Evolutionary conservation across 1,140 invertebrate species (phyloP).

Genomic region (Phthorimaea operculella): DNA sequence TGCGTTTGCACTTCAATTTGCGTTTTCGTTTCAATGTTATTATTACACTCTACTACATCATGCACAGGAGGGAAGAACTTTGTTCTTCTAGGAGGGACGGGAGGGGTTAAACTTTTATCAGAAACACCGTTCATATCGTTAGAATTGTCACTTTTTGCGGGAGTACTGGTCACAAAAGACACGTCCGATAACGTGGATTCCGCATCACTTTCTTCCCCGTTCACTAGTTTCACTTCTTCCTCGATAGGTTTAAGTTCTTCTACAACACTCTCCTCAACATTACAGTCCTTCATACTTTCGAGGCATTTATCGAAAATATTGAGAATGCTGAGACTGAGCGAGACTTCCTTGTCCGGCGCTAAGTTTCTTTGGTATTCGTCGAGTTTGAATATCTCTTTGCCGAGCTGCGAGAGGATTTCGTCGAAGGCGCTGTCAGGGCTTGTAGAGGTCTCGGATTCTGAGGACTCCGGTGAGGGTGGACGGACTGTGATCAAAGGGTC

Average conservation of each 20-base stretch:
- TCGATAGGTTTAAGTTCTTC: slow-evolving; percentile 14
- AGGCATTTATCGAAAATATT: slow-evolving; percentile 63
- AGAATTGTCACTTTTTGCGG: slow-evolving; percentile 33
- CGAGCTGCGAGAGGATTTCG: slow-evolving; percentile 59
- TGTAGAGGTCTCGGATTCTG: slow-evolving; percentile 15
- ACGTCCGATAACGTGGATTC: slow-evolving; percentile 38
- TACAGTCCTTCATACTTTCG: slow-evolving; percentile 31
- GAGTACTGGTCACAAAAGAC: slow-evolving; percentile 44
- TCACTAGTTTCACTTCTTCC: slow-evolving; percentile 21
- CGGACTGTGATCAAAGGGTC: slow-evolving; percentile 42
- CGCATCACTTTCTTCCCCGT: slow-evolving; percentile 37
- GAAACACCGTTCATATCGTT: slow-evolving; percentile 35
- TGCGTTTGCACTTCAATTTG: slow-evolving; percentile 13
- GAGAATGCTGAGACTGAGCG: slow-evolving; percentile 50
- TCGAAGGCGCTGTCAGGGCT: slow-evolving; percentile 56
- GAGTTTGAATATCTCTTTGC: slow-evolving; percentile 60
- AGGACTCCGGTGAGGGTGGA: slow-evolving; percentile 20
- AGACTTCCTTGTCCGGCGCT: slow-evolving; percentile 43
- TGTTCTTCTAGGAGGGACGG: slow-evolving; percentile 41
- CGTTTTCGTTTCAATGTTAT: slow-evolving; percentile 27
- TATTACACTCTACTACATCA: slow-evolving; percentile 12
- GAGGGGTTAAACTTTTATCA: slow-evolving; percentile 36
- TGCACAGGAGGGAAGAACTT: slow-evolving; percentile 31
- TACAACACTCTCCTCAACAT: slow-evolving; percentile 15
- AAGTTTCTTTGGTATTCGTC: slow-evolving; percentile 59